A percentile compares a stretch with the other conserved stretches of the same genome.
phyloP scores from a whole-genome alignment of 2,888 invertebrate genomes.

The Allophyes oxyacanthae region DNA sequence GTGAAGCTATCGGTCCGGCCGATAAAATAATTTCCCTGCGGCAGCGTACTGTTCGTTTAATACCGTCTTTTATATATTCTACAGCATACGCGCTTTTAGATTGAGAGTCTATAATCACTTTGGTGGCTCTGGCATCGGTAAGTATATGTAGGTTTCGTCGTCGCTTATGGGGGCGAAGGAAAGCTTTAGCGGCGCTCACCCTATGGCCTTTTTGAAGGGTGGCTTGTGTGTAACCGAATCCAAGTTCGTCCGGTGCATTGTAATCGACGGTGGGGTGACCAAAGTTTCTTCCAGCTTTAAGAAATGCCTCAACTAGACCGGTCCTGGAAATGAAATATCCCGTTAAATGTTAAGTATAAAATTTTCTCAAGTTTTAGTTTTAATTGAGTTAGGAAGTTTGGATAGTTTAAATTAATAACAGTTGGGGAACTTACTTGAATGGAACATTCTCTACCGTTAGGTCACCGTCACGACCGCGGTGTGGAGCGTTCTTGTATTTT shows the following conservation, averaged over 20 bases:
- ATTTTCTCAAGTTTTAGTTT: conserved; percentile 31
- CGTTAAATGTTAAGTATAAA: conserved; percentile 17
- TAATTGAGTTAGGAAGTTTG: conserved; percentile 54
- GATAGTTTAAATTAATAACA: conserved; percentile 54
- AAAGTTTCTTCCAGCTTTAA: conserved; percentile 89
- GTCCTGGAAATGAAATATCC: conserved; percentile 74
- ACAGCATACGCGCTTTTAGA: conserved; percentile 92
- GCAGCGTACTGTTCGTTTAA: conserved; percentile 88
- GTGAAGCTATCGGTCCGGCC: conserved; percentile 96
- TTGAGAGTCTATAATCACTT: conserved; percentile 83
- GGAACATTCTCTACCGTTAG: conserved; percentile 91
- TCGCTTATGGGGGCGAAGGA: conserved; percentile 90
- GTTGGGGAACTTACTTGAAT: conserved; percentile 79
- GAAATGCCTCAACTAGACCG: conserved; percentile 87
- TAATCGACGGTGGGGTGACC: conserved; percentile 90
- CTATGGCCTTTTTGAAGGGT: conserved; percentile 90
- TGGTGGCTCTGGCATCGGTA: conserved; percentile 79
- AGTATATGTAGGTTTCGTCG: conserved; percentile 90
- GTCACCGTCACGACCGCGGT: conserved; percentile 90
- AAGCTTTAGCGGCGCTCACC: conserved; percentile 91
- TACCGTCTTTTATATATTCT: conserved; percentile 89
- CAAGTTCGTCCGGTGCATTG: conserved; percentile 90
- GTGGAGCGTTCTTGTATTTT: conserved; percentile 84
- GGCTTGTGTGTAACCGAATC: conserved; percentile 87
- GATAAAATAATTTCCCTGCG: conserved; percentile 95